Evolutionary conservation across 2,888 invertebrate genomes (phyloP).

Genomic region (Unio delphinus): DNA sequence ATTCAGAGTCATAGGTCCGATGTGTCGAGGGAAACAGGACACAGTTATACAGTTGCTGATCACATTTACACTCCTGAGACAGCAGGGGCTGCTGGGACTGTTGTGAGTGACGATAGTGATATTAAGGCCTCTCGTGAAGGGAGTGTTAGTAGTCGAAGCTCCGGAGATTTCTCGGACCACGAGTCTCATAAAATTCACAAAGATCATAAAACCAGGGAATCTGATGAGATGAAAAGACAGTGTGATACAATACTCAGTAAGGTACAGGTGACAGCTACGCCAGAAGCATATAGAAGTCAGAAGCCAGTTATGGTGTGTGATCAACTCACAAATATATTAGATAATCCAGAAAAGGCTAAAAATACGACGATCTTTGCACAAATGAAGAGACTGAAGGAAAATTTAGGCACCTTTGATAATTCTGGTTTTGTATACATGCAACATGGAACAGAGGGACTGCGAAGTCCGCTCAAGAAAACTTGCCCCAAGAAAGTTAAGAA

Average conservation of each 20-base stretch:
- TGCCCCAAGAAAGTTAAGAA: too few relatives aligned
- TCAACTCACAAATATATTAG: conserved; percentile 16
- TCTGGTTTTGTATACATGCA: conserved; percentile 74
- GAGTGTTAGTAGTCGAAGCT: conserved; percentile 60
- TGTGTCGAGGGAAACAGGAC: conserved; percentile 24
- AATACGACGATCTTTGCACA: conserved; percentile 81
- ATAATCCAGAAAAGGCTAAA: conserved; percentile 7
- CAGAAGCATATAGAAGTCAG: conserved; percentile 27
- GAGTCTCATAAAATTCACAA: conserved; percentile 66
- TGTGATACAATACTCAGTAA: conserved; percentile 6
- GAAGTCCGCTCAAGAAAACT: conserved; percentile 37
- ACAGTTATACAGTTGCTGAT: conserved; percentile 59
- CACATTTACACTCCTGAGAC: conserved; percentile 50
- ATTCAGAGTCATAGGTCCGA: conserved; percentile 19
- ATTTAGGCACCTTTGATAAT: conserved; percentile 56
- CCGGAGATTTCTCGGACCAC: conserved; percentile 66
- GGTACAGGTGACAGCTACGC: conserved; percentile 13
- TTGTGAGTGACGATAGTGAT: conserved; percentile 44
- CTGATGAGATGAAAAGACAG: conserved; percentile 17
- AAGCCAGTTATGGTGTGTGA: conserved; percentile 34
- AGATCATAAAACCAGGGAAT: conserved; percentile 61
- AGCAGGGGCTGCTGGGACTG: conserved; percentile 63
- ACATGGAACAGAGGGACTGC: conserved; percentile 66
- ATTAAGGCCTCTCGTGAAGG: conserved; percentile 49
- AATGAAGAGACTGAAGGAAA: conserved; percentile 76